Evolutionary conservation across 2,888 invertebrate genomes (phyloP), one percentile per base, ranked within the genome.

Genomic region (Scaptomyza cyrtandrae): DNA sequence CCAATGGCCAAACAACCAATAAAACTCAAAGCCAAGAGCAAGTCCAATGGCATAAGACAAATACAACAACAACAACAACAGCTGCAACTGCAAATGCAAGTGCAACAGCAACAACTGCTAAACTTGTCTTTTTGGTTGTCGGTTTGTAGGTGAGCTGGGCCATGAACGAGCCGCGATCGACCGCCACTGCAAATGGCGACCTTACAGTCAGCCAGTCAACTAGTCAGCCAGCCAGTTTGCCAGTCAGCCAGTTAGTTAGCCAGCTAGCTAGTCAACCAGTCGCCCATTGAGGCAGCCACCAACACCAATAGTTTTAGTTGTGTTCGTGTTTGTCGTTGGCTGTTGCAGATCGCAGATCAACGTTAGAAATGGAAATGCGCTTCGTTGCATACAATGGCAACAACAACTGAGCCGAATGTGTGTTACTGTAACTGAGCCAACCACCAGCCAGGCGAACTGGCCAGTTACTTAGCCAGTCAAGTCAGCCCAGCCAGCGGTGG

Each of bases 61-160:
- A 24, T 24, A 46, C 57, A 33, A 49, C 53, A 48, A 46, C 57
- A 33, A 49, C 53, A 48, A 53, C 13, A 56, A 46, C 41, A 24
- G 43, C 50, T 44, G 41, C 48, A 54, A 46, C 33, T 59, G 56
- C 75, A 67, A 56, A 33, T 19, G 1, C 57, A 39, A 24, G 53
- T 56, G n/a, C 50, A 66, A 63, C 59, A 44, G 44, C 61, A 45
- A 45, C 65, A 66, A 54, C 44, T 24, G 37, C 54, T 67, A 80
- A 80, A 80, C 80, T 80, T 75, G 75, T 75, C 75, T 75, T 75
- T 75, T 75, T 50, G 75, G 75, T 70, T 86, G 69, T 74, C 78
- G 80, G 81, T 90, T 89, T 90, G 90, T 90, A 90, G 90, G 90
- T 90, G 90, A 90, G 86, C 75, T 77, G 86, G 82, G 87, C 89